Base-by-base conservation (phyloP, 2,797 vertebrate genomes). In the Myotis pilosus region DNA sequence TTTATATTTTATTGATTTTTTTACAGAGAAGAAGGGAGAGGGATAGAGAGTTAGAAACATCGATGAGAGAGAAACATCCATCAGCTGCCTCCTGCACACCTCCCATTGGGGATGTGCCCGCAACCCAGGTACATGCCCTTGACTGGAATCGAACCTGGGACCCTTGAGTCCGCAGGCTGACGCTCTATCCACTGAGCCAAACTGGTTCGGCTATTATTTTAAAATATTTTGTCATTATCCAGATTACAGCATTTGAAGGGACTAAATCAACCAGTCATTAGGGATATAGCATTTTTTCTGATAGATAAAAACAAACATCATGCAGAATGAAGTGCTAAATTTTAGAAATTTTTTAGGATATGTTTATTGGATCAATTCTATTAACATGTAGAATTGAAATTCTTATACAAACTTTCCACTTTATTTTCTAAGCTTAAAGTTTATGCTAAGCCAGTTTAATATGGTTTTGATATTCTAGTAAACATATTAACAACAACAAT, bases 391-490 rank as follows among this genome's bases (percentile, higher is more conserved):
- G 23, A 92, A 68, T 81, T 68, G 69, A 92, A 95, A 69, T 84
- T 80, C 23, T 87, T 64, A n/a, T 11, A n/a, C 72, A 60, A 20
- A 47, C 51, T 92, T 95, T 82, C 23, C 85, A 38, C 75, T 89
- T 92, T 55, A 78, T 88, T 75, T 96, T 95, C 87, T 96, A 92
- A 94, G 84, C 49, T 96, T 92, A 94, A 25, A 71, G 7, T 17
- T 1, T 89, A 89, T 78, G 6, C 87, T 97, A 33, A 89, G 0
- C 84, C n/a, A 23, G 25, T 90, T 89, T 92, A 88, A 95, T 94
- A 85, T 81, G n/a, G 5, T 25, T 92, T 66, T 94, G 90, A 86
- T 87, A 68, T 57, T 93, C 74, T 85, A 53, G 62, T 93, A 71
- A 55, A 38, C 23, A 78, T 53, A 78, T 23, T 78, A 78, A 36